Percentiles rank a stretch among this genome's conserved stretches.
Evolutionary conservation across 1,140 invertebrate species (phyloP).

Genomic region (Hyphantria cunea): DNA sequence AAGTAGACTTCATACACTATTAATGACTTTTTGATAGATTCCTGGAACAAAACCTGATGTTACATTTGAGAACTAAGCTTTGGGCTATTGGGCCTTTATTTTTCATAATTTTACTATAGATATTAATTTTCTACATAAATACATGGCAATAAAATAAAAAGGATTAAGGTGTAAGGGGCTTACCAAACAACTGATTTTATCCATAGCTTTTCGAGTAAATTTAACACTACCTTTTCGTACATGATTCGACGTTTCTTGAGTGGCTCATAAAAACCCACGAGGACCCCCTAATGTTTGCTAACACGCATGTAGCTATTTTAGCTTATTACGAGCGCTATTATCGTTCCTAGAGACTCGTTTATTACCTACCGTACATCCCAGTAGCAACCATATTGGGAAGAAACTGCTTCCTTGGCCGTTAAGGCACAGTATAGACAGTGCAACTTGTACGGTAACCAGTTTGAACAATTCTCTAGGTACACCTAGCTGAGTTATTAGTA

Average conservation of each 20-base stretch:
- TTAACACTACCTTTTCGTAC: too few species aligned
- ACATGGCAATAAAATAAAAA: too few species aligned
- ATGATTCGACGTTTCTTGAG: background rate
- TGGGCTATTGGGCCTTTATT: too few species aligned
- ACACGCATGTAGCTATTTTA: conserved; percentile 21
- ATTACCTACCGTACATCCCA: conserved; percentile 15
- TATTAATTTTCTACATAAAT: too few species aligned
- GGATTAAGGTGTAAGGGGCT: too few species aligned
- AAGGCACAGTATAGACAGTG: conserved; percentile 3
- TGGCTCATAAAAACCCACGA: background rate
- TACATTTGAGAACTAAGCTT: too few species aligned
- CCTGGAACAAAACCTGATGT: too few species aligned
- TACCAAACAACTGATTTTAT: too few species aligned
- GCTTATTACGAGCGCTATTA: conserved; percentile 30
- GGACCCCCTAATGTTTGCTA: conserved; percentile 17
- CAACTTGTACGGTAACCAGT: background rate
- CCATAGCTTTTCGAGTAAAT: too few species aligned
- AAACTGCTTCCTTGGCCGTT: conserved; percentile 22
- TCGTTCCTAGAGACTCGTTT: conserved; percentile 29
- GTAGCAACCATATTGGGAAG: conserved; percentile 19
- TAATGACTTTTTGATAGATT: too few species aligned
- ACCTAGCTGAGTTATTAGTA: background rate
- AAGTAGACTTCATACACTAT: too few species aligned
- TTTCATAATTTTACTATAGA: too few species aligned
- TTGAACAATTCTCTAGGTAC: conserved; percentile 2